Conservation (phyloP, 2,797 vertebrate genomes). For the Epinephelus coioides region DNA sequence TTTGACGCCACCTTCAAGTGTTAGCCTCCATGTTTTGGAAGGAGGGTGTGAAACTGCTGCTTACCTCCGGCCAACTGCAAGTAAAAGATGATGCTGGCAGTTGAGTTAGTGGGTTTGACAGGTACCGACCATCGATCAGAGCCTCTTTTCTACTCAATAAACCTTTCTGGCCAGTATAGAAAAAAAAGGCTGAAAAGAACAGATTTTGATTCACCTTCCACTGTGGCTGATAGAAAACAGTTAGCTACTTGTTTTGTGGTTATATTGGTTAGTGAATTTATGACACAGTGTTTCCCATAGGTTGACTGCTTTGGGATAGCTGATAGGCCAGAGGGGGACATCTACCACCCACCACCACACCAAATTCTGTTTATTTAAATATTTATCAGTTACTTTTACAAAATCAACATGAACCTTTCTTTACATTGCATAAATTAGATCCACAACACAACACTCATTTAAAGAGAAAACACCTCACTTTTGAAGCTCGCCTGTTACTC, state of each 20-base stretch:
- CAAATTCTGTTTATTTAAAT: too few species aligned
- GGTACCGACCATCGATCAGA: constrained; percentile 25
- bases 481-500: too few species aligned
- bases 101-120: constrained; percentile 38
- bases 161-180: constrained; percentile 20
- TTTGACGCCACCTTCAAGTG: neutral
- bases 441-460: too few species aligned
- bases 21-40: neutral
- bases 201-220: constrained; percentile 2
- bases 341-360: too few species aligned
- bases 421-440: too few species aligned
- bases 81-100: constrained; percentile 13
- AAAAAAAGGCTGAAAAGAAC: neutral
- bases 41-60: constrained; percentile 12
- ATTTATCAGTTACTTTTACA: too few species aligned
- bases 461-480: too few species aligned
- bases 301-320: too few species aligned
- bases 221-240: neutral
- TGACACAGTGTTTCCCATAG: too few species aligned
- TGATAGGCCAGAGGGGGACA: too few species aligned
- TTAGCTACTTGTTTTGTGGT: neutral
- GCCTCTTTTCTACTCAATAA: constrained; percentile 37
- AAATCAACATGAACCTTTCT: too few species aligned
- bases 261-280: neutral
- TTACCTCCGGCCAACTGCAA: constrained; percentile 11